Evolutionary conservation across 2,888 invertebrate species (phyloP), one percentile per base, ranked within the genome.

Genomic region (Aplocera efformata): DNA sequence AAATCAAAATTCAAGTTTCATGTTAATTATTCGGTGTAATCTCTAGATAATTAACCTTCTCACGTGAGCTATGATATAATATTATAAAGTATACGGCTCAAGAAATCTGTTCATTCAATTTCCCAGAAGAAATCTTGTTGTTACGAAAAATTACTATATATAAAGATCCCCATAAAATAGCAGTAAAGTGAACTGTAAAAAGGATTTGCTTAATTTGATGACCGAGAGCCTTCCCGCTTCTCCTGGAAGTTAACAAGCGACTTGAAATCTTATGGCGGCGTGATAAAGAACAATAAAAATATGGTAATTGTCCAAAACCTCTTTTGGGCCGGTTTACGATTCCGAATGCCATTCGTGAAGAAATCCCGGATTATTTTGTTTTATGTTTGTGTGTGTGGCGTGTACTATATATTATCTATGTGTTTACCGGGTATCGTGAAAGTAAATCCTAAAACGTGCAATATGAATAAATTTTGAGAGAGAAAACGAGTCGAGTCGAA

Each of bases 101-200:
- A 6, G n/a, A 6, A n/a, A 30, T 31, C 11, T 11, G 22, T 31
- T 30, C 25, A 34, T 31, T 34, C 21, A 26, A 31, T 41, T 40
- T 40, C 24, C 40, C 34, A 26, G 9, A 31, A 25, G 28, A 32
- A 25, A 32, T 29, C 34, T 41, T 34, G 30, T 25, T 40, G 24
- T 11, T 23, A 29, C 25, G 21, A 33, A 28, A 37, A 25, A 29
- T 42, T 37, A 37, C 36, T 9, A 32, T 22, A 37, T 37, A 29
- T 29, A 28, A 28, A 37, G 13, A 32, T 21, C 27, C 23, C 30
- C 6, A 44, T 49, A 52, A 52, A 52, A 49, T 6, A 1, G 37
- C 46, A 46, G 39, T 52, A 46, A 49, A 49, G 42, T 34, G 29
- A 32, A 46, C 48, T 43, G 48, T 49, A 40, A 40, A 44, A 49